Evolutionary conservation across 2,113 vertebrate genomes (phyloP), one percentile per base, ranked within the genome.

Genomic region (Balaeniceps rex): DNA sequence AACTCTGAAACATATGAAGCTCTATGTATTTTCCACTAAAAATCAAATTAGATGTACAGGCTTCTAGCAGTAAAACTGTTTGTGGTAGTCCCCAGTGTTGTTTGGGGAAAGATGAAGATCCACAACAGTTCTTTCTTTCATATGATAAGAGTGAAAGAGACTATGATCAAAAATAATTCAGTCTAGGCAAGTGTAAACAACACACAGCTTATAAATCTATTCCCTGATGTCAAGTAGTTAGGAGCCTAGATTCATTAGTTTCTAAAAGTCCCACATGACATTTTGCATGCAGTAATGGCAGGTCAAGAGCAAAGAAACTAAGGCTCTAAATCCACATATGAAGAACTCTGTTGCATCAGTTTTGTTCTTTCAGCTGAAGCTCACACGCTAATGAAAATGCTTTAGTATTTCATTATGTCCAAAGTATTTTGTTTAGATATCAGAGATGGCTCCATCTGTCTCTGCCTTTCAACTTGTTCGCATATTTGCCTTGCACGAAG

Each of bases 401-500:
- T 85, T 78, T 68, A 94, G 83, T 71, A 58, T 97, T 87, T 91
- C 52, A 49, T 88, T 90, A 84, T 71, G 36, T 91, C 86, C 83
- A 33, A 57, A 69, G 49, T 44, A 57, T 93, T 84, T 77, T 94
- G 88, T 93, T 97, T 91, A 94, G 78, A 11, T 93, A 84, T 42
- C 89, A 79, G 83, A 79, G 87, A 63, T 91, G 34, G 69, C 70
- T 97, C 93, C 92, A 92, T 96, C 91, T 97, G 86, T 94, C 87
- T 85, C 88, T 97, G 81, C 96, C 78, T 93, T 97, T 95, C 95
- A 87, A 24, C n/a, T 91, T 89, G 74, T 82, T 94, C 83, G 33
- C 40, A 23, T 94, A 65, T 76, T 91, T 94, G 69, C 83, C 77
- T 90, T 77, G n/a, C 83, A 91, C 61, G 28, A 91, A 91, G 49